Evolutionary conservation across 2,113 vertebrate genomes (phyloP).

Genomic region (Hydropotes inermis): DNA sequence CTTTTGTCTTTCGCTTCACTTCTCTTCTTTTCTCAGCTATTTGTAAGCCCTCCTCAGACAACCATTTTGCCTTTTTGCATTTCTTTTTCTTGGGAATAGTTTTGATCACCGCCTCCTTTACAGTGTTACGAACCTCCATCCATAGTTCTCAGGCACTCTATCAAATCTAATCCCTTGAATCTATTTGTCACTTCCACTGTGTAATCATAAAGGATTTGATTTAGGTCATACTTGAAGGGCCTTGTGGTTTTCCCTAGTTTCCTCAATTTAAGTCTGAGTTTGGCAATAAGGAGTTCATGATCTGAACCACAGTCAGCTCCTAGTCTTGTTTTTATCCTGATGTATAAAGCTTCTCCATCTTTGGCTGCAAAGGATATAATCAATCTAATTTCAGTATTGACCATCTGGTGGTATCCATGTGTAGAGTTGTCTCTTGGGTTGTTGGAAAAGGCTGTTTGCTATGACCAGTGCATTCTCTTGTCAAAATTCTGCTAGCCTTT

Average conservation of each 20-base stretch:
- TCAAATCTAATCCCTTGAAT: neutral
- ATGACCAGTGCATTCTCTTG: neutral
- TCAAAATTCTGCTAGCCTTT: neutral
- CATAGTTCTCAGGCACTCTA: neutral
- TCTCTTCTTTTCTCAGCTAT: neutral
- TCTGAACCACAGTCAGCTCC: neutral
- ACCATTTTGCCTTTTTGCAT: neutral
- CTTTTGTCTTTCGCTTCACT: rapidly evolving
- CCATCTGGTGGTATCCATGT: neutral
- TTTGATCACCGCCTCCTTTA: neutral
- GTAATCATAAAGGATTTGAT: neutral
- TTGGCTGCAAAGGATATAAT: neutral
- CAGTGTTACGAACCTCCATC: neutral
- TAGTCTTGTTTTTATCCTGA: neutral
- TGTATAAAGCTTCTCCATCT: neutral
- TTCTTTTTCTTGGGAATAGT: neutral
- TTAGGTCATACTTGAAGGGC: neutral
- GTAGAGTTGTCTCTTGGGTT: neutral
- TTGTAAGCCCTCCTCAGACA: neutral
- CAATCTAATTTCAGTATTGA: neutral
- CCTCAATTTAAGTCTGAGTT: neutral
- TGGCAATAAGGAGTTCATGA: neutral
- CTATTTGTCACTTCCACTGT: neutral
- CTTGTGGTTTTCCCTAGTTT: neutral
- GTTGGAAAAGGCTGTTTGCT: neutral